phyloP scores from a whole-genome alignment of 2,888 invertebrate species.

The Caradrina clavipalpis region DNA sequence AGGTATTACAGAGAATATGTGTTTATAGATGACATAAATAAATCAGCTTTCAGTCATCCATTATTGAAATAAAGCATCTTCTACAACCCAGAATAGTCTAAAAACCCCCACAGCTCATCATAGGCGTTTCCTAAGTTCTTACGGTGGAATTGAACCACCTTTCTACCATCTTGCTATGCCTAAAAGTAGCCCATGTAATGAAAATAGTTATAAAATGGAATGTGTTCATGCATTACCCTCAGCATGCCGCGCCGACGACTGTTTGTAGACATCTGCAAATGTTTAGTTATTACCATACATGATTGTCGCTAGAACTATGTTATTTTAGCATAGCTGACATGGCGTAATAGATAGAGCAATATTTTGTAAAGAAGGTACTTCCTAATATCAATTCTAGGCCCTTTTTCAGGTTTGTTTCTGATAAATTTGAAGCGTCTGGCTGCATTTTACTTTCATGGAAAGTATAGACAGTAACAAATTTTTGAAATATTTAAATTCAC shows the following conservation, averaged over 20 bases:
- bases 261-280: conserved; percentile 88
- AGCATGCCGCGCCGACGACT: conserved; percentile 86
- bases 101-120: neutral
- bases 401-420: no score
- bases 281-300: conserved; percentile 32
- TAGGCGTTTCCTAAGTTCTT: neutral
- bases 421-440: no score
- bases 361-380: no score
- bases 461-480: no score
- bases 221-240: conserved; percentile 86
- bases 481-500: no score
- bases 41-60: neutral
- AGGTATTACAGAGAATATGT: neutral
- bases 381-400: no score
- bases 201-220: conserved; percentile 58
- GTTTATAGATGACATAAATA: no score
- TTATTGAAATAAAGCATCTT: neutral
- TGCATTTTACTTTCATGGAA: no score
- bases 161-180: neutral
- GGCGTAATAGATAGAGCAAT: no score
- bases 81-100: neutral
- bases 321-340: no score
- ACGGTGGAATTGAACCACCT: neutral
- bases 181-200: neutral
- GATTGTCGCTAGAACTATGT: neutral